phyloP scores from a whole-genome alignment of 2,113 vertebrate genomes.

The Salvator merianae region DNA sequence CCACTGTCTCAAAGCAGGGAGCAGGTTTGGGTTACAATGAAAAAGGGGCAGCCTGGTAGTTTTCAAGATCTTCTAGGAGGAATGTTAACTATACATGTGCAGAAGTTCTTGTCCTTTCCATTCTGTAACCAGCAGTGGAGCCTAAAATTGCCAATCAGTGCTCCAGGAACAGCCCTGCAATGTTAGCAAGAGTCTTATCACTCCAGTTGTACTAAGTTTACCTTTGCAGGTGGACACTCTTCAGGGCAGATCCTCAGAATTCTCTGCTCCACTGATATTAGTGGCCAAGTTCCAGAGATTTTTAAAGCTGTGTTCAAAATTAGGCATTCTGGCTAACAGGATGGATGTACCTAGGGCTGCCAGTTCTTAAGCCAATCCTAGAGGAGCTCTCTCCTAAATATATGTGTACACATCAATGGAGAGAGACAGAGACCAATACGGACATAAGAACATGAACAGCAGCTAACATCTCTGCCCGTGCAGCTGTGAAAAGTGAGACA shows the following conservation, averaged over 20 bases:
- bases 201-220: not conserved
- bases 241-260: not conserved
- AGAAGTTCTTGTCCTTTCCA: not conserved
- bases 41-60: too few species aligned
- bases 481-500: too few species aligned
- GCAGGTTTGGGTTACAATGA: not conserved
- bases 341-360: not conserved
- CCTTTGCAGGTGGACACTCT: not conserved
- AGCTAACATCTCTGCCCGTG: too few species aligned
- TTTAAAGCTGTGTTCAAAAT: not conserved
- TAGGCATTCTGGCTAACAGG: not conserved
- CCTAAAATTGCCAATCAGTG: slow-evolving; percentile 2
- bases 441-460: too few species aligned
- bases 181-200: not conserved
- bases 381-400: too few species aligned
- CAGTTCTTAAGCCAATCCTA: too few species aligned
- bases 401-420: too few species aligned
- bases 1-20: not conserved
- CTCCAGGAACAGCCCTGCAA: not conserved
- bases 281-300: not conserved
- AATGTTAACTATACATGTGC: not conserved
- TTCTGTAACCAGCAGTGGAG: not conserved
- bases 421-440: too few species aligned
- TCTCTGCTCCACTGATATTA: not conserved
- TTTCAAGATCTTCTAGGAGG: not conserved